Evolutionary conservation across 1,140 invertebrate species (phyloP).

Genomic region (Cydia strobilella): DNA sequence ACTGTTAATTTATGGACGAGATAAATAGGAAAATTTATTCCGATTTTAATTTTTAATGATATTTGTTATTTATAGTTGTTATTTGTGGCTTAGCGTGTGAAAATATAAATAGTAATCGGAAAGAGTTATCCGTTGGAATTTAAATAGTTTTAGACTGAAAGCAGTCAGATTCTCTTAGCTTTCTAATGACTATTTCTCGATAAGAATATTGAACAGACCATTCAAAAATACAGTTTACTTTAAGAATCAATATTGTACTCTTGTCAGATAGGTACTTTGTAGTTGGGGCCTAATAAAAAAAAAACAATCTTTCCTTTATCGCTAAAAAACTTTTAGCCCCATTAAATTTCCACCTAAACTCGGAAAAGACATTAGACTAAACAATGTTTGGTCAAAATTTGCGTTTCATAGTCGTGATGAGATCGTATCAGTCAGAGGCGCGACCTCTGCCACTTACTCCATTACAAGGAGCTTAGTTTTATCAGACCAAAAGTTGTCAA

Average conservation of each 20-base stretch:
- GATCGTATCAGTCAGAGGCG: slow-evolving; percentile 38
- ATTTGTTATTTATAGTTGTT: slow-evolving; percentile 14
- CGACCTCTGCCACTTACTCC: slow-evolving; percentile 48
- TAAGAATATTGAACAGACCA: no score
- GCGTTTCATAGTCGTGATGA: not conserved
- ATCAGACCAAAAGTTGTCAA: slow-evolving; percentile 69
- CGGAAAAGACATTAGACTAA: not conserved
- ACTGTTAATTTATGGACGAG: slow-evolving; percentile 25
- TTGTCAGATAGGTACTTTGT: no score
- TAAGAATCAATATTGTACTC: no score
- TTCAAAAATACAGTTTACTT: no score
- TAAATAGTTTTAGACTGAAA: no score
- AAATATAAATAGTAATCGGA: not conserved
- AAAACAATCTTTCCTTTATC: not conserved
- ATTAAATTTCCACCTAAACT: not conserved
- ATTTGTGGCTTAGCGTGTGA: slow-evolving; percentile 5
- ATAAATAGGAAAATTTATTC: slow-evolving; percentile 29
- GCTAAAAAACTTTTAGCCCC: not conserved
- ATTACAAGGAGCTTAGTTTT: slow-evolving; percentile 49
- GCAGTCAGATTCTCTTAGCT: no score
- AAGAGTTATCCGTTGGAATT: no score
- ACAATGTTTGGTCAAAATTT: not conserved
- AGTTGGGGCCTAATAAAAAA: no score
- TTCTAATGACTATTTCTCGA: no score
- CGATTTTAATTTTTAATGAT: slow-evolving; percentile 25